Evolutionary conservation across 2,888 invertebrate genomes (phyloP).

Genomic region (Oeneis ivallda): DNA sequence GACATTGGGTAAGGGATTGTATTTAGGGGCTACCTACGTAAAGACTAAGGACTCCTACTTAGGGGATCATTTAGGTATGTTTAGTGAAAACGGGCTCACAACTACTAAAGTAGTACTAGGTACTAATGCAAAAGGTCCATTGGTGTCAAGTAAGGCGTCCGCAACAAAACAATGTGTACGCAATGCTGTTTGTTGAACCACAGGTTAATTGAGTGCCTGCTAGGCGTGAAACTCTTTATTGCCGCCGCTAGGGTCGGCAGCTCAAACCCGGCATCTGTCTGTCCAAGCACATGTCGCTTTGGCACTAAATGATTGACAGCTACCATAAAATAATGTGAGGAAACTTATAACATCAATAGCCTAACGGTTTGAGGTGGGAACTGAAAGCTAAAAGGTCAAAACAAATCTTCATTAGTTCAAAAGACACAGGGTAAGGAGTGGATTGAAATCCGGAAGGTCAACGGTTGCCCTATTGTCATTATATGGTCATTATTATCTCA

Average conservation of each 20-base stretch:
- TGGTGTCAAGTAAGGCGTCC: slow-evolving; percentile 48
- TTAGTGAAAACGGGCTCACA: no score
- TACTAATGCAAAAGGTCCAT: slow-evolving; percentile 32
- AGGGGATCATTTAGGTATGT: no score
- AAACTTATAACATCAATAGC: background rate
- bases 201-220: slow-evolving; percentile 52
- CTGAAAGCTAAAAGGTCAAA: no score
- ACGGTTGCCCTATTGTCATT: background rate
- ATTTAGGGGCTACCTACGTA: no score
- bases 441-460: no score
- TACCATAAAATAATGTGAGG: slow-evolving; percentile 6
- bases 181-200: slow-evolving; percentile 28
- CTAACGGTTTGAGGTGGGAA: no score
- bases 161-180: slow-evolving; percentile 49
- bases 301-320: slow-evolving; percentile 10
- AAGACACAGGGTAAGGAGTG: no score
- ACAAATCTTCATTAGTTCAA: no score
- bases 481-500: no score
- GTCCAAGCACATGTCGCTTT: background rate
- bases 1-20: no score
- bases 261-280: background rate
- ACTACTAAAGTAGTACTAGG: no score
- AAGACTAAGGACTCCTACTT: no score
- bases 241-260: slow-evolving; percentile 15
- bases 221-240: slow-evolving; percentile 34